Conservation (phyloP, 2,797 vertebrate genomes). For the Mycteria americana region DNA sequence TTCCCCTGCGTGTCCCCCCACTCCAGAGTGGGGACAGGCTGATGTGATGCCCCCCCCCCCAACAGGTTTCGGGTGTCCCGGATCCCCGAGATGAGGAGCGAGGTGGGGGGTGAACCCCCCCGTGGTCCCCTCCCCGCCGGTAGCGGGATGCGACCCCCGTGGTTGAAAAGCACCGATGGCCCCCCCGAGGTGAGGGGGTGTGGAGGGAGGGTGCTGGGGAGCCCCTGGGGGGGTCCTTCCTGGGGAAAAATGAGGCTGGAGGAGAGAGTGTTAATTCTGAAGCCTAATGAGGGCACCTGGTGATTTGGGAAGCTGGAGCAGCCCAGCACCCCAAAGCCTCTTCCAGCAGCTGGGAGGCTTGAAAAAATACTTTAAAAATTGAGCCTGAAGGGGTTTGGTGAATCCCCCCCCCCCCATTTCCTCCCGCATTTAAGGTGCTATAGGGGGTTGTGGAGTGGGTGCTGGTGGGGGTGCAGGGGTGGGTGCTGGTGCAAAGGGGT, state of each 20-base stretch:
- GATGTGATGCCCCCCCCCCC: not conserved
- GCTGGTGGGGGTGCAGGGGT: not conserved
- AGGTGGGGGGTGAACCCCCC: constrained; percentile 49
- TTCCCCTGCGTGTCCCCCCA: fast-evolving
- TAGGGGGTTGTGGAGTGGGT: not conserved
- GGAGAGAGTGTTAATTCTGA: not conserved
- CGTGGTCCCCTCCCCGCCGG: constrained; percentile 50
- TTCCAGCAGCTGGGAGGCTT: not conserved
- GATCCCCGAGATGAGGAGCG: constrained; percentile 81
- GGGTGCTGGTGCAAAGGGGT: not conserved
- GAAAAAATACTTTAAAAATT: not conserved
- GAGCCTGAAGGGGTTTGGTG: not conserved
- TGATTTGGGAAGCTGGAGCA: not conserved
- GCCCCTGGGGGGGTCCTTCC: no score
- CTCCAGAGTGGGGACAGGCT: not conserved
- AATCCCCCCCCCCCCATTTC: no score
- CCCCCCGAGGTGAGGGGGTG: constrained; percentile 76
- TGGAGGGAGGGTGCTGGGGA: not conserved
- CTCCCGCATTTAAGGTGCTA: not conserved
- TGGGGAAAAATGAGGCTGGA: not conserved
- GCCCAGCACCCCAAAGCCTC: not conserved
- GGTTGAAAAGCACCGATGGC: constrained; percentile 1
- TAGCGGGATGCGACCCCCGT: constrained; percentile 38
- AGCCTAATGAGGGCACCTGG: not conserved
- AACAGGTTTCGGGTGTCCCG: constrained; percentile 92